Evolutionary conservation across 1,140 invertebrate genomes (phyloP).

Genomic region (Pollicipes pollicipes): DNA sequence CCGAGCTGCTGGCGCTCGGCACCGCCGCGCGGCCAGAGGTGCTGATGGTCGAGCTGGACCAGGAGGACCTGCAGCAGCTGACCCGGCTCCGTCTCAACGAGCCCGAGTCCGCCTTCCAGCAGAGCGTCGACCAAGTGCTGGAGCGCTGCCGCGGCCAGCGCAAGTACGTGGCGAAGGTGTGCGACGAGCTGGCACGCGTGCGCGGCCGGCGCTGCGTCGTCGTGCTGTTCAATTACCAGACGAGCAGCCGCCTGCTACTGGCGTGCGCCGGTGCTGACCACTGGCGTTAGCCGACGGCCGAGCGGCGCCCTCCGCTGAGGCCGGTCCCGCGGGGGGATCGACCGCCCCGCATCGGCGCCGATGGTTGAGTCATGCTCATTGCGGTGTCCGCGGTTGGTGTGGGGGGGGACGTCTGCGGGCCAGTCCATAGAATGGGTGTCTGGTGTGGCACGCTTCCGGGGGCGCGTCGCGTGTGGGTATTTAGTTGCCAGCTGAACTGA

Average conservation of each 20-base stretch:
- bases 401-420: too few relatives aligned
- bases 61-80: conserved; percentile 36
- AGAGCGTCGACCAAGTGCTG: conserved; percentile 25
- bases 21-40: conserved; percentile 71
- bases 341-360: too few relatives aligned
- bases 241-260: background rate
- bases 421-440: too few relatives aligned
- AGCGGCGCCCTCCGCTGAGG: conserved; percentile 36
- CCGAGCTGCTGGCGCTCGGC: conserved; percentile 38
- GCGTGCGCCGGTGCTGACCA: conserved; percentile 37
- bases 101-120: conserved; percentile 38
- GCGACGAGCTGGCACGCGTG: background rate
- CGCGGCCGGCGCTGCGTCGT: conserved; percentile 52
- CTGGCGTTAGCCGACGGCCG: conserved; percentile 48
- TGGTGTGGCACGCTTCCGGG: too few relatives aligned
- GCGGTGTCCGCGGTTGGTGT: too few relatives aligned
- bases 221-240: conserved; percentile 42
- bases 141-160: conserved; percentile 48
- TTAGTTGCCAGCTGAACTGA: too few relatives aligned
- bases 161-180: conserved; percentile 51
- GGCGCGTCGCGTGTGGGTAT: too few relatives aligned
- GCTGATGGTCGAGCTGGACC: conserved; percentile 26
- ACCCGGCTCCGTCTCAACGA: conserved; percentile 44
- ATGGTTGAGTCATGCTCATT: too few relatives aligned
- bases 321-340: too few relatives aligned